Evolutionary conservation across 2,113 vertebrate species (phyloP).

Genomic region (Choloepus hoffmanni): DNA sequence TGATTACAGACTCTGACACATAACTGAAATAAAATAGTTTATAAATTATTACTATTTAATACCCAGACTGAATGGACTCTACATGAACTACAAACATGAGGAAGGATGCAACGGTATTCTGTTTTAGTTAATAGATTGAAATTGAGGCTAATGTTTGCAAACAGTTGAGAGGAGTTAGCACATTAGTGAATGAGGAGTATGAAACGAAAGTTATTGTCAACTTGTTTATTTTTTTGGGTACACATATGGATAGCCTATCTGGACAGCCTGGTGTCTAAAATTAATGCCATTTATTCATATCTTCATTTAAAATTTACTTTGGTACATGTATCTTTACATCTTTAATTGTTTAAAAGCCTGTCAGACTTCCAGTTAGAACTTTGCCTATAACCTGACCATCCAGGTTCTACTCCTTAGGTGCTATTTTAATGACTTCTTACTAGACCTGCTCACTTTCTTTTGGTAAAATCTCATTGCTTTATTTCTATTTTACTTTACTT

Average conservation of each 20-base stretch:
- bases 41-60: conserved; percentile 1
- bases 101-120: neutral
- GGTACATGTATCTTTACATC: neutral
- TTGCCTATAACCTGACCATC: neutral
- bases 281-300: neutral
- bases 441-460: neutral
- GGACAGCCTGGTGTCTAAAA: neutral
- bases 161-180: neutral
- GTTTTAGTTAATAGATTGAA: neutral
- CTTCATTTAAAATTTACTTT: neutral
- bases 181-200: neutral
- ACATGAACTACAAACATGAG: neutral
- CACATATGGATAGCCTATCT: neutral
- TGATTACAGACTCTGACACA: neutral
- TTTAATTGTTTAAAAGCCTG: neutral
- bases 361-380: rapidly evolving
- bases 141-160: neutral
- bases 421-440: neutral
- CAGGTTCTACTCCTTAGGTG: neutral
- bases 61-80: neutral
- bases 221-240: neutral
- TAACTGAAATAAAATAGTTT: conserved; percentile 39
- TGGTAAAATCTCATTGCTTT: neutral
- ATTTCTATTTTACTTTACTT: neutral
- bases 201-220: neutral